Base-by-base conservation (phyloP, 2,113 vertebrate species). In the Circaetus cinerascens region DNA sequence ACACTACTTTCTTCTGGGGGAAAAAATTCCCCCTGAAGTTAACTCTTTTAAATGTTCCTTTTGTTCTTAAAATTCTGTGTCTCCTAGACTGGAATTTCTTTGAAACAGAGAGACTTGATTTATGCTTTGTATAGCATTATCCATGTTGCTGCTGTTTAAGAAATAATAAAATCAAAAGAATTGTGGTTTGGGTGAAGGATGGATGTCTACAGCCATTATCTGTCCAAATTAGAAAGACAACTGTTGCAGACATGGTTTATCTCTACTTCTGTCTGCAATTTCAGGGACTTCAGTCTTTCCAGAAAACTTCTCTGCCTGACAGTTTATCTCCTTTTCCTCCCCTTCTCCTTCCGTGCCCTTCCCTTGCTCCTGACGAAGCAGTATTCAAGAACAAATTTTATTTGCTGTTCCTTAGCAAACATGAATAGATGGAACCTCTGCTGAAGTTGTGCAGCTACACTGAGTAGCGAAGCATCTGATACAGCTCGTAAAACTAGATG, bases 1-100 rank as follows among this genome's bases (percentile, higher is more conserved):
- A 55, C 0, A 0, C 38, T 1, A 1, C 67, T 79, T 62, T 78
- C 41, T 77, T n/a, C 40, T 21, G 3, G 7, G 73, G 60, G 15
- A 15, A 38, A 15, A 69, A 50, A 73, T 10, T 59, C 36, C 74
- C 30, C 75, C 48, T 71, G 69, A 78, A 68, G 60, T 81, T 11
- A 77, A 22, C 32, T 64, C 34, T 51, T 50, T 6, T 25, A 43
- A 51, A 20, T 38, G 16, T 60, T 69, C 15, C 15, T 84, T 66
- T 62, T 57, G 17, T 62, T 67, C 30, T 53, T 72, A 38, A 83
- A 87, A 53, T 64, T 46, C 36, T 77, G 1, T 40, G 41, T 81
- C 16, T 90, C 63, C 46, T 74, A 15, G 14, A 4, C 38, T 80
- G 83, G 75, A n/a, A 30, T 57, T 20, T 40, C 64, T 77, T 57